Percentiles rank a stretch among this genome's conserved stretches.
These are phyloP conservation scores for Chrysochloris asiatica DNA, from an alignment of 2,113 vertebrate species.

Conservation along the genomic window DNA sequence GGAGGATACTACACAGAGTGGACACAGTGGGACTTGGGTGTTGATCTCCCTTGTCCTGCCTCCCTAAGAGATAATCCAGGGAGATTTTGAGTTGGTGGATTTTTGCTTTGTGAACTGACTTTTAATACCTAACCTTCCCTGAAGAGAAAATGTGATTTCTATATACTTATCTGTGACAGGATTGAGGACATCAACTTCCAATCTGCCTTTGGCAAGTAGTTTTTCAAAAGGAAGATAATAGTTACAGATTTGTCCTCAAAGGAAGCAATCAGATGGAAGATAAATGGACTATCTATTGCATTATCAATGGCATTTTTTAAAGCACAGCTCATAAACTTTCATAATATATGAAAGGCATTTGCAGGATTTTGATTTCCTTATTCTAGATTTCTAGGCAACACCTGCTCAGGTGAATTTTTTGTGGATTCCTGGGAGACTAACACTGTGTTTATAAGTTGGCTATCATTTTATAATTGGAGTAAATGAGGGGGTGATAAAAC, in stretches of 20 bases:
- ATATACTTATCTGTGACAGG: neutral
- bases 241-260: neutral
- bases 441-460: neutral
- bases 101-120: neutral
- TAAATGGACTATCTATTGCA: neutral
- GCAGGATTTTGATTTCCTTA: neutral
- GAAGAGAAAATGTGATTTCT: neutral
- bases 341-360: neutral
- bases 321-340: neutral
- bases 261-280: neutral
- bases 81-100: neutral
- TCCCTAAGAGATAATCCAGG: neutral
- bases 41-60: neutral
- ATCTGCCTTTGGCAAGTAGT: constrained; percentile 15
- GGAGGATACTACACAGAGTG: neutral
- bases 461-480: constrained; percentile 31
- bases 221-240: constrained; percentile 17
- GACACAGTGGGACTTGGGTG: too few relatives aligned
- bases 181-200: neutral
- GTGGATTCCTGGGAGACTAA: neutral
- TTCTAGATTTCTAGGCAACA: neutral
- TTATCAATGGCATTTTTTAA: constrained; percentile 1
- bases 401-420: neutral
- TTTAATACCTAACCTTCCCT: neutral
- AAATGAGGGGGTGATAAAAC: neutral